Conservation (phyloP, 1,140 invertebrate species). For the Lutraria rhynchaena region DNA sequence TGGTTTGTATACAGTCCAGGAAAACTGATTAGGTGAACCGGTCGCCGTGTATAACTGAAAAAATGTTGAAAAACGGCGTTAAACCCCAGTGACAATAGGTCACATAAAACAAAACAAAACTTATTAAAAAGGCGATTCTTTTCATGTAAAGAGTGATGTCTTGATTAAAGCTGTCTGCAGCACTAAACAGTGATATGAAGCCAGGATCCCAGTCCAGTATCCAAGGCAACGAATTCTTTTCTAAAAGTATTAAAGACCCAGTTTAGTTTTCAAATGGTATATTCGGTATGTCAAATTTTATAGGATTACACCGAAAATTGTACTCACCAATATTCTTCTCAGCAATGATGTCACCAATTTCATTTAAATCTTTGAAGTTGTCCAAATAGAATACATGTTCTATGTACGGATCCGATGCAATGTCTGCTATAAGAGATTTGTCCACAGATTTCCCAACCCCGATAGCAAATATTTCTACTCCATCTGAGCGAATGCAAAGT, state of each 20-base stretch:
- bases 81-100: too few relatives aligned
- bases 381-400: slow-evolving; percentile 39
- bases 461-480: slow-evolving; percentile 30
- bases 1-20: too few relatives aligned
- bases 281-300: background rate
- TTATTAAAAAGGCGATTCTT: too few relatives aligned
- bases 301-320: background rate
- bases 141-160: too few relatives aligned
- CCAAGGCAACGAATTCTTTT: background rate
- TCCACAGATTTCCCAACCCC: slow-evolving; percentile 40
- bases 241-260: background rate
- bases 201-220: too few relatives aligned
- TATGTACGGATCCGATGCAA: slow-evolving; percentile 19
- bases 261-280: background rate
- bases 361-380: slow-evolving; percentile 14
- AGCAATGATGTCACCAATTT: slow-evolving; percentile 38
- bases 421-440: slow-evolving; percentile 6
- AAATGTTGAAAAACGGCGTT: too few relatives aligned
- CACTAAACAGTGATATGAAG: too few relatives aligned
- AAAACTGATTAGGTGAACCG: too few relatives aligned
- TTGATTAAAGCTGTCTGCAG: too few relatives aligned
- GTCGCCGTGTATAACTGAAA: too few relatives aligned
- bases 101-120: too few relatives aligned
- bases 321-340: slow-evolving; percentile 42
- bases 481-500: too few relatives aligned